Evolutionary conservation across 2,888 invertebrate genomes (phyloP).

Genomic region (Dicycla oo): DNA sequence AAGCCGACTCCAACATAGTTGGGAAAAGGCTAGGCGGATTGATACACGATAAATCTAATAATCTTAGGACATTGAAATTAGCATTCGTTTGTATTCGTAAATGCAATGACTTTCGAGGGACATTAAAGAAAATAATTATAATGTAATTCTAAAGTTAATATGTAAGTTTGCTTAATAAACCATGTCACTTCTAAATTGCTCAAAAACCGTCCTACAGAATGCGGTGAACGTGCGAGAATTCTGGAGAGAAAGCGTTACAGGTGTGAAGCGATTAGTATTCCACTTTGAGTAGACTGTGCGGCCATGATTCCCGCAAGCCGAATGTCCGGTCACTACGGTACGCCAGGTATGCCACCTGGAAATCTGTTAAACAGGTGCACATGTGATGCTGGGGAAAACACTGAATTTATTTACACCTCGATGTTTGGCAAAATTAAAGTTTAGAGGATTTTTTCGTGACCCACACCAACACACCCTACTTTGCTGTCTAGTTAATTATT

Average conservation of each 20-base stretch:
- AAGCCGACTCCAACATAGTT: too few species aligned
- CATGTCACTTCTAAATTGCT: background rate
- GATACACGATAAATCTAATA: too few species aligned
- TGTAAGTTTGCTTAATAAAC: background rate
- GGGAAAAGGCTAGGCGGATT: too few species aligned
- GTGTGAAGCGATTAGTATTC: slow-evolving; percentile 51
- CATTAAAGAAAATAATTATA: too few species aligned
- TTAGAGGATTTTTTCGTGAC: background rate
- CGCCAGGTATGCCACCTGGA: slow-evolving; percentile 5
- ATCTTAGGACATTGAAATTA: too few species aligned
- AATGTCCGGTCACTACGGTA: slow-evolving; percentile 23
- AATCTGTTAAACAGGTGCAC: slow-evolving; percentile 12
- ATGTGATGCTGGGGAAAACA: background rate
- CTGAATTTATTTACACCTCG: background rate
- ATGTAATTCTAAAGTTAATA: background rate
- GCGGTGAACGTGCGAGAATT: slow-evolving; percentile 15
- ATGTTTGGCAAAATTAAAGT: background rate
- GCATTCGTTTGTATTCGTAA: too few species aligned
- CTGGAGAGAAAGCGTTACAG: slow-evolving; percentile 5
- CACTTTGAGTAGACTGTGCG: slow-evolving; percentile 25
- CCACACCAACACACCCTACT: too few species aligned
- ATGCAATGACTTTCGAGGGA: too few species aligned
- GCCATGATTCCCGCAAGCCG: slow-evolving; percentile 33
- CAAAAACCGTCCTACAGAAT: slow-evolving; percentile 6
- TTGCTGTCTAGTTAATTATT: too few species aligned